These are phyloP conservation scores for Lypha dubia DNA, from an alignment of 2,888 invertebrate genomes.

Conservation along the genomic window DNA sequence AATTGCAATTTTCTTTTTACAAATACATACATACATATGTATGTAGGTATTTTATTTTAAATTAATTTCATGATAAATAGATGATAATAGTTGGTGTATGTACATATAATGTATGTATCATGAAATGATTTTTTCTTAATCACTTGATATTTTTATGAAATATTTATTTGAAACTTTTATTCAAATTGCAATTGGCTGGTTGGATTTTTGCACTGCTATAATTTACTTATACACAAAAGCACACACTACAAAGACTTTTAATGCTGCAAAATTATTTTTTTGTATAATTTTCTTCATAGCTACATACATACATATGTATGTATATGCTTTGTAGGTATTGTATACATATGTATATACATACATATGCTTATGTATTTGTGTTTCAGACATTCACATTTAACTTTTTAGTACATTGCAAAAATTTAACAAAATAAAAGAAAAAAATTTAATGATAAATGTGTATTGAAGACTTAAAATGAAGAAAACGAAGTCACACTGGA, in stretches of 20 bases:
- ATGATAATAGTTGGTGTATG: too few species aligned
- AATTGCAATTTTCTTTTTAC: conserved; percentile 23
- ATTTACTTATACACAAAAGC: conserved; percentile 51
- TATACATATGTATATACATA: background rate
- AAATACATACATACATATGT: background rate
- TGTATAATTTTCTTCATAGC: conserved; percentile 32
- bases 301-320: conserved; percentile 16
- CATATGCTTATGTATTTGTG: conserved; percentile 3
- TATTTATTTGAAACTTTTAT: conserved; percentile 14
- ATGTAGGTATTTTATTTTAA: background rate
- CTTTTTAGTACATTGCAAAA: conserved; percentile 41
- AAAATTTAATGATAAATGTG: conserved; percentile 44
- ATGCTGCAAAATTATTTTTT: conserved; percentile 38
- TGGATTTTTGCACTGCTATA: conserved; percentile 12
- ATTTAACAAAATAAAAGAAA: too few species aligned
- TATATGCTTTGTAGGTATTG: conserved; percentile 20
- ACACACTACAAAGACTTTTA: conserved; percentile 40
- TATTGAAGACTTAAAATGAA: conserved; percentile 50
- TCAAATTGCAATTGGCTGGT: conserved; percentile 14
- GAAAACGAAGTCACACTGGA: conserved; percentile 38
- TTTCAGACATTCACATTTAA: conserved; percentile 51
- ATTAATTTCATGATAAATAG: background rate
- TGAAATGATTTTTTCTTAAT: background rate
- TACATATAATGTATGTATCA: background rate
- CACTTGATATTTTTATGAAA: conserved; percentile 4